These are phyloP conservation scores for Nesogale talazaci DNA, from an alignment of 2,113 vertebrate species.

Conservation along the genomic window DNA sequence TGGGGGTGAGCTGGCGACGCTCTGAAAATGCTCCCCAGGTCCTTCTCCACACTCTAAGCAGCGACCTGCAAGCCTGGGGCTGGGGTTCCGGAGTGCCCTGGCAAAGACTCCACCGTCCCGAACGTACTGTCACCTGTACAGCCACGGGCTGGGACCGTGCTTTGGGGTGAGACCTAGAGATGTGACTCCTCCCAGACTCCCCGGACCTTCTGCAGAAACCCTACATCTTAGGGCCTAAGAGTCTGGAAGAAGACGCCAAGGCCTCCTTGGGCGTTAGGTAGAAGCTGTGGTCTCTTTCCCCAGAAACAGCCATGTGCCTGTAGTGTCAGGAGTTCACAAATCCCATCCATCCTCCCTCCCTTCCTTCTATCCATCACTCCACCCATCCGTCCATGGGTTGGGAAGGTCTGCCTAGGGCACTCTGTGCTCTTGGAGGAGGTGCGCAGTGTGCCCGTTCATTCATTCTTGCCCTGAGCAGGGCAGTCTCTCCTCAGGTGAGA, in stretches of 20 bases:
- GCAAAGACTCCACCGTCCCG: neutral
- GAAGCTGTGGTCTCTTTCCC: neutral
- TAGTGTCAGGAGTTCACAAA: neutral
- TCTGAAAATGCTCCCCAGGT: neutral
- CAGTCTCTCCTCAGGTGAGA: neutral
- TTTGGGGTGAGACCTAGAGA: neutral
- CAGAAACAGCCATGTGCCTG: constrained; percentile 18
- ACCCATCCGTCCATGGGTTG: neutral
- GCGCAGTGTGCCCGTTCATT: neutral
- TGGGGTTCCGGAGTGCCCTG: neutral
- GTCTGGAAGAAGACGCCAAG: neutral
- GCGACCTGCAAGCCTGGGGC: neutral
- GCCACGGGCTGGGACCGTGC: neutral
- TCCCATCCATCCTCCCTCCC: neutral
- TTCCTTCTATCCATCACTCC: neutral
- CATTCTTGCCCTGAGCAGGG: neutral
- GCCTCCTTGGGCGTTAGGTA: neutral
- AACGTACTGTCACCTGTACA: neutral
- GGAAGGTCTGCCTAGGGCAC: neutral
- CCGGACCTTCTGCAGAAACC: constrained; percentile 22
- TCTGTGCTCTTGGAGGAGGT: neutral
- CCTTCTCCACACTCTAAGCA: neutral
- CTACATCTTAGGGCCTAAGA: constrained; percentile 39
- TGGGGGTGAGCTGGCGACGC: too few species aligned
- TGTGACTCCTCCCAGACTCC: neutral